These are phyloP conservation scores for Calliopsis andreniformis DNA, from an alignment of 1,140 invertebrate species.

Conservation along the genomic window DNA sequence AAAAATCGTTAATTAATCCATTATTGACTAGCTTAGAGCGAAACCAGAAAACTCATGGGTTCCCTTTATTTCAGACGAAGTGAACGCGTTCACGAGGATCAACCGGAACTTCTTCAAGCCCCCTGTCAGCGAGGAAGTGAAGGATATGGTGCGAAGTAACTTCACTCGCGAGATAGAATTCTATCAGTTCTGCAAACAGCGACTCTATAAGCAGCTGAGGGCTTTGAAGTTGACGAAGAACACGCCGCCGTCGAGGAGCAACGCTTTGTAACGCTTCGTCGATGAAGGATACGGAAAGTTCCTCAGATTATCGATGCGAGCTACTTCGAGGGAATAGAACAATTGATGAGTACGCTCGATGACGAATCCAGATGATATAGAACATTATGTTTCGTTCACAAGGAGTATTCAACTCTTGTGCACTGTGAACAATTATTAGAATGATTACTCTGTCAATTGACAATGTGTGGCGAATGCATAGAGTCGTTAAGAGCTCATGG, in stretches of 20 bases:
- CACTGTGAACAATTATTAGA: too few species aligned
- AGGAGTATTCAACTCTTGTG: too few species aligned
- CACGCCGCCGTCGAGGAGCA: background rate
- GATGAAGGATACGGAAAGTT: background rate
- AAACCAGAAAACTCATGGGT: background rate
- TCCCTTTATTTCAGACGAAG: slow-evolving; percentile 83
- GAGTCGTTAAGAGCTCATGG: too few species aligned
- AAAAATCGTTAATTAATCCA: too few species aligned
- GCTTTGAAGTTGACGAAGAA: slow-evolving; percentile 82
- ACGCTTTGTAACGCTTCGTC: background rate
- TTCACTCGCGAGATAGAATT: slow-evolving; percentile 95
- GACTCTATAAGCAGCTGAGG: slow-evolving; percentile 90
- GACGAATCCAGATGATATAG: too few species aligned
- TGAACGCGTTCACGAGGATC: slow-evolving; percentile 88
- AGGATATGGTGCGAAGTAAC: slow-evolving; percentile 92
- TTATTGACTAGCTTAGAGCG: too few species aligned
- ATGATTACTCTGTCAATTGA: too few species aligned
- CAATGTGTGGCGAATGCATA: too few species aligned
- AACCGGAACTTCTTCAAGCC: slow-evolving; percentile 94
- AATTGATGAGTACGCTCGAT: too few species aligned
- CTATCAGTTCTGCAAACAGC: slow-evolving; percentile 93
- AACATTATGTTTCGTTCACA: too few species aligned
- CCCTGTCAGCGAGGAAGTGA: slow-evolving; percentile 91
- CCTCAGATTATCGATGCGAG: too few species aligned
- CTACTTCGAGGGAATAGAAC: too few species aligned